phyloP scores from a whole-genome alignment of 1,140 invertebrate species.

The Pseudobourletiella spinata region DNA sequence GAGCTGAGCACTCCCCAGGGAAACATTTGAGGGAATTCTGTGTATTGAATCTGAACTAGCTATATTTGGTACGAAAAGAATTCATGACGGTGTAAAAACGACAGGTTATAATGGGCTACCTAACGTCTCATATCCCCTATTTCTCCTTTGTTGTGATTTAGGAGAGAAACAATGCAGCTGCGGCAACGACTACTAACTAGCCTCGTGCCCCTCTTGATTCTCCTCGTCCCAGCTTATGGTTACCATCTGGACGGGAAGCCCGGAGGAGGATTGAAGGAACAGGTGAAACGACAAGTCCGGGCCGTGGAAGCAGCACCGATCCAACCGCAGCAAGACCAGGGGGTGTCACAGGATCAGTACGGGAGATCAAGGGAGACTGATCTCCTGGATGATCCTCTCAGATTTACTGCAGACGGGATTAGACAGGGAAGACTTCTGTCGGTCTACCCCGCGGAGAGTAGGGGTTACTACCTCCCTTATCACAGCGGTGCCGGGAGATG shows the following conservation, averaged over 20 bases:
- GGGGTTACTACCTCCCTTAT: not conserved
- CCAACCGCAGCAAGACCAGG: not conserved
- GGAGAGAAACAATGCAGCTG: too few relatives aligned
- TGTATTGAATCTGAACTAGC: too few relatives aligned
- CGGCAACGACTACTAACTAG: too few relatives aligned
- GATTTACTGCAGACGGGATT: too few relatives aligned
- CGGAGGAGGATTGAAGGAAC: not conserved
- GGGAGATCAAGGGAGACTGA: not conserved
- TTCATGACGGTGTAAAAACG: too few relatives aligned
- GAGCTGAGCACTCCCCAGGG: too few relatives aligned
- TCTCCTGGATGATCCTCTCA: not conserved
- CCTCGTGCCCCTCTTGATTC: not conserved
- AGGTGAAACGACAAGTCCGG: not conserved
- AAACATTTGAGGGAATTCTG: too few relatives aligned
- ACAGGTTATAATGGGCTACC: too few relatives aligned
- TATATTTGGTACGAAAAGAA: too few relatives aligned
- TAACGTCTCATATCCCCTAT: too few relatives aligned
- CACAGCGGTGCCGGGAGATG: not conserved
- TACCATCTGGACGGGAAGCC: not conserved
- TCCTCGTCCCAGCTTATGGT: not conserved
- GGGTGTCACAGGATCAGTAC: not conserved
- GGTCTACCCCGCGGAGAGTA: not conserved
- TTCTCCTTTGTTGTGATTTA: too few relatives aligned
- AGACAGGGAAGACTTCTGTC: not conserved
- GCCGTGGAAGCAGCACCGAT: not conserved